phyloP scores from a whole-genome alignment of 1,140 invertebrate genomes.

The Drosophila kikkawai region DNA sequence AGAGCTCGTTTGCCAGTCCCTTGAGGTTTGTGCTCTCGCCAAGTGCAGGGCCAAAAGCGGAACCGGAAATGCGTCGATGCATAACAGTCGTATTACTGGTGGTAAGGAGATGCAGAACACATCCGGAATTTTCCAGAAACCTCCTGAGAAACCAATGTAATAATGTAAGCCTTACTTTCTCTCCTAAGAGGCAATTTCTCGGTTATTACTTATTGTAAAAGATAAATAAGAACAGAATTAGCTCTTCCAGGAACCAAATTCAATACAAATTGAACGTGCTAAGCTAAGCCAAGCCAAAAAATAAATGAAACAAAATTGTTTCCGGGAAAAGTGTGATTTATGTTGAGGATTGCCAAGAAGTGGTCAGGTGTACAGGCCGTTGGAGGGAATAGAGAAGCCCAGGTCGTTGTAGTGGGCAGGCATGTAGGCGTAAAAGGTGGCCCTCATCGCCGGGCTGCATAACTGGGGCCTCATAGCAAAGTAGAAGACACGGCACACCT shows the following conservation, averaged over 20 bases:
- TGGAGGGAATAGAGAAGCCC: neutral
- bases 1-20: slow-evolving; percentile 25
- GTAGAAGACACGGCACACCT: slow-evolving; percentile 32
- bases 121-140: neutral
- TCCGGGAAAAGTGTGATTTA: slow-evolving; percentile 3
- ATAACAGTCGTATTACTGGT: slow-evolving; percentile 44
- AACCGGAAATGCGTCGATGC: slow-evolving; percentile 72
- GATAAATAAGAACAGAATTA: neutral
- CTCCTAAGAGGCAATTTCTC: neutral
- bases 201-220: neutral
- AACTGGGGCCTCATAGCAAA: slow-evolving; percentile 33
- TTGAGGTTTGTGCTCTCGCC: slow-evolving; percentile 20
- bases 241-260: neutral
- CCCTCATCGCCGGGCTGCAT: neutral
- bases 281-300: neutral
- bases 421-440: slow-evolving; percentile 54
- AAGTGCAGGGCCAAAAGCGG: slow-evolving; percentile 27
- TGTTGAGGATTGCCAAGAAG: neutral
- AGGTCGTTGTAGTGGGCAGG: slow-evolving; percentile 30
- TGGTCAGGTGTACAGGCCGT: neutral
- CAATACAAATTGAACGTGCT: neutral
- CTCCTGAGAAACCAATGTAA: neutral
- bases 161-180: neutral
- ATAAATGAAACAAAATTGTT: neutral
- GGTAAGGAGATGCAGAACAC: neutral